Percentiles rank a stretch among this genome's conserved stretches.
Evolutionary conservation across 2,888 invertebrate genomes (phyloP).

Genomic region (Acrobasis consociella): DNA sequence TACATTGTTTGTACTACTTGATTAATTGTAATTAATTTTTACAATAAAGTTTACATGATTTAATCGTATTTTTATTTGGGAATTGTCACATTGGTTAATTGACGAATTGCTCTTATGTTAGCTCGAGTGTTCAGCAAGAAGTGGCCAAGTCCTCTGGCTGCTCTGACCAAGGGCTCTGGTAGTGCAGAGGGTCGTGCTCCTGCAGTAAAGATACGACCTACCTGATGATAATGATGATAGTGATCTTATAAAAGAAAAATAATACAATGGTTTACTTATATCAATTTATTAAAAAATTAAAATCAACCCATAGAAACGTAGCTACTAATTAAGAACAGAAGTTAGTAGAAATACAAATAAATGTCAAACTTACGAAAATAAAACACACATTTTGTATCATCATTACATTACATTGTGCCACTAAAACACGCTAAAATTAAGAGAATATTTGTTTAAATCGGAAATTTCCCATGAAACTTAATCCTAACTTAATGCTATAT

Average conservation of each 20-base stretch:
- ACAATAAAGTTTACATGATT: no score
- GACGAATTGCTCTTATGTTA: no score
- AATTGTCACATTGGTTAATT: no score
- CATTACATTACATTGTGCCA: conserved; percentile 38
- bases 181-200: no score
- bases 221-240: no score
- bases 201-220: no score
- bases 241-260: conserved; percentile 25
- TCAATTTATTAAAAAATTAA: conserved; percentile 75
- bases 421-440: conserved; percentile 41
- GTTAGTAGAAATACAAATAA: conserved; percentile 66
- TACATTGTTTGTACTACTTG: no score
- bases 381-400: conserved; percentile 44
- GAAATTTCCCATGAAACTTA: conserved; percentile 53
- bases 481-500: conserved; percentile 47
- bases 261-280: conserved; percentile 45
- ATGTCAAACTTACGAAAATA: conserved; percentile 70
- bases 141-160: no score
- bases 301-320: conserved; percentile 76
- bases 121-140: no score
- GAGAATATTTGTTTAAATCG: conserved; percentile 47
- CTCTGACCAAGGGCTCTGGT: no score
- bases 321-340: conserved; percentile 61
- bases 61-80: no score
- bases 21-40: no score